Evolutionary conservation across 1,140 invertebrate species (phyloP).

Genomic region (Calliphora vicina): DNA sequence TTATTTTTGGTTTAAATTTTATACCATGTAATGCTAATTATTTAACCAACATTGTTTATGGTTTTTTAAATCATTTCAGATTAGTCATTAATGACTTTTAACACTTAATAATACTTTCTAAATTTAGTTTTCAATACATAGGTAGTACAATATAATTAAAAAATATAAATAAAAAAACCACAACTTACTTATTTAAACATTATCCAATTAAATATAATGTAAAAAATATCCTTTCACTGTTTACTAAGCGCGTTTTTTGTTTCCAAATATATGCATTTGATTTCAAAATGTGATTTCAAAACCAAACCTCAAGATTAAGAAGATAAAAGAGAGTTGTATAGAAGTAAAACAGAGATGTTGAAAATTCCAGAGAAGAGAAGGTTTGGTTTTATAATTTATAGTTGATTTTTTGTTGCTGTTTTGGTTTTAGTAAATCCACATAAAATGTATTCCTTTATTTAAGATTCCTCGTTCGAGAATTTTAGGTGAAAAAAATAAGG

Average conservation of each 20-base stretch:
- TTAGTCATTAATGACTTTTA: too few relatives aligned
- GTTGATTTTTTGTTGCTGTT: not conserved
- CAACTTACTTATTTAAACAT: constrained; percentile 30
- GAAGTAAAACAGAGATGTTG: not conserved
- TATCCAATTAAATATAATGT: constrained; percentile 34
- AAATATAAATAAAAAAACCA: not conserved
- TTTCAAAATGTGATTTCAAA: not conserved
- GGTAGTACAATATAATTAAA: too few relatives aligned
- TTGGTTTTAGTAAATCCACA: not conserved
- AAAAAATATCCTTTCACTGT: constrained; percentile 32
- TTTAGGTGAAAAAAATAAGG: not conserved
- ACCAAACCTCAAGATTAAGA: not conserved
- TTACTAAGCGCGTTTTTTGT: not conserved
- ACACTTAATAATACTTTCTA: too few relatives aligned
- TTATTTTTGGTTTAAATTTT: too few relatives aligned
- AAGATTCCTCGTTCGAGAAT: not conserved
- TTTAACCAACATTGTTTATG: too few relatives aligned
- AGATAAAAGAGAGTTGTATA: not conserved
- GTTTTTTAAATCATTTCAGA: too few relatives aligned
- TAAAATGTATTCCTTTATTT: constrained; percentile 8
- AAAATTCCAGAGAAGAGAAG: not conserved
- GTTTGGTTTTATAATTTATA: not conserved
- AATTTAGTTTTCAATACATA: too few relatives aligned
- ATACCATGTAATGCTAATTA: too few relatives aligned
- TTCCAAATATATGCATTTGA: not conserved